Conservation (phyloP, 2,797 vertebrate species). For the Rhynchotus rufescens region DNA sequence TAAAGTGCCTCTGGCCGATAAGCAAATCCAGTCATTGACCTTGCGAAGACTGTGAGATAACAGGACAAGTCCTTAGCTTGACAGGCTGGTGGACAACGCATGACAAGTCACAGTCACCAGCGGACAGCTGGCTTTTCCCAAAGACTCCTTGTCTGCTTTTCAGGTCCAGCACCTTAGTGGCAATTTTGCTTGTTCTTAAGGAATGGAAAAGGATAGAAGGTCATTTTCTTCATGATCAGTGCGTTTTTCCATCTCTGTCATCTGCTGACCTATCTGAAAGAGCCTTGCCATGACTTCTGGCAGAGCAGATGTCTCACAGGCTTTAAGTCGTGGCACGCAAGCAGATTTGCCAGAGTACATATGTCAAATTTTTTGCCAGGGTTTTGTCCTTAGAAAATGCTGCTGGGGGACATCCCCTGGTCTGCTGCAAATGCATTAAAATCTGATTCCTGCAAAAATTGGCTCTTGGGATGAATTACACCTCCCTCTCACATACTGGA, state of each 20-base stretch:
- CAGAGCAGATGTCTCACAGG: slow-evolving; percentile 54
- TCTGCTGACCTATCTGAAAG: slow-evolving; percentile 31
- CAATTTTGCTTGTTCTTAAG: neutral
- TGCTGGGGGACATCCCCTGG: slow-evolving; percentile 52
- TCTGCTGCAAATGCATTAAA: slow-evolving; percentile 45
- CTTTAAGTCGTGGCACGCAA: slow-evolving; percentile 33
- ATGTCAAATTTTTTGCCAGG: slow-evolving; percentile 30
- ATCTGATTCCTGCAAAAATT: slow-evolving; percentile 41
- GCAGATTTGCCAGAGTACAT: slow-evolving; percentile 50
- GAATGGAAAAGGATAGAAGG: neutral
- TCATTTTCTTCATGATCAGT: slow-evolving; percentile 11
- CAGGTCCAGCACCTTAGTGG: neutral
- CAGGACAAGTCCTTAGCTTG: slow-evolving; percentile 46
- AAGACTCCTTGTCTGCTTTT: neutral
- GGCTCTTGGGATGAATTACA: slow-evolving; percentile 36
- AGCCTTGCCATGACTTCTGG: slow-evolving; percentile 45
- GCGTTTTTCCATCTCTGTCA: slow-evolving; percentile 41
- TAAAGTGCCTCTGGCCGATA: slow-evolving; percentile 55
- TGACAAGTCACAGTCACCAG: neutral
- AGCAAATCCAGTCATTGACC: slow-evolving; percentile 67
- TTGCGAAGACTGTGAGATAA: slow-evolving; percentile 42
- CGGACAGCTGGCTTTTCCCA: slow-evolving; percentile 4
- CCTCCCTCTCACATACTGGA: neutral
- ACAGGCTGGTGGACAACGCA: slow-evolving; percentile 32
- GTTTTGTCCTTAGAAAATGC: slow-evolving; percentile 62